A percentile compares a stretch with the other conserved stretches of the same genome.
Evolutionary conservation across 2,797 vertebrate genomes (phyloP).

Genomic region (Gymnoscopelus microlampas): DNA sequence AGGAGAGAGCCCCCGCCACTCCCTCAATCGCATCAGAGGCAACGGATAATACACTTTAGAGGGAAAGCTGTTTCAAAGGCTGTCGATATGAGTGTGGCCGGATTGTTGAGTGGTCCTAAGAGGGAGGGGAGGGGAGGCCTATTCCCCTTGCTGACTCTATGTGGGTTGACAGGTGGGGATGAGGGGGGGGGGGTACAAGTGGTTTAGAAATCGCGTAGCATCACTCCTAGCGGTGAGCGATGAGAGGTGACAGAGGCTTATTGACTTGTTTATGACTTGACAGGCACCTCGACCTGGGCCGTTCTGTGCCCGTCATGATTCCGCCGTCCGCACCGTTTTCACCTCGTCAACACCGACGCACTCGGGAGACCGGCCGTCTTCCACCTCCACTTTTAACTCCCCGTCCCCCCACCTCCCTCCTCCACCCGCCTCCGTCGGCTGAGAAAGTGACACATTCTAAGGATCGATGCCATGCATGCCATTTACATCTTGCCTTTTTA

Average conservation of each 20-base stretch:
- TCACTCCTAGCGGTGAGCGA: slow-evolving; percentile 51
- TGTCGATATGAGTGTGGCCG: slow-evolving; percentile 52
- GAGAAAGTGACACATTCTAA: slow-evolving; percentile 57
- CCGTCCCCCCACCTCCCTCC: slow-evolving; percentile 6
- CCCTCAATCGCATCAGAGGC: slow-evolving; percentile 47
- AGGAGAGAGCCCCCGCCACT: slow-evolving; percentile 9
- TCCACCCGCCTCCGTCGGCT: slow-evolving; percentile 23
- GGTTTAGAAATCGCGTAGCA: slow-evolving; percentile 52
- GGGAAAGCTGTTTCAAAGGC: slow-evolving; percentile 55
- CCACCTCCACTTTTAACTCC: neutral
- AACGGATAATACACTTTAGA: slow-evolving; percentile 55
- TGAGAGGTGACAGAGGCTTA: slow-evolving; percentile 59
- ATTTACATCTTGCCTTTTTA: slow-evolving; percentile 40
- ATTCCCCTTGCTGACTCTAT: slow-evolving; percentile 45
- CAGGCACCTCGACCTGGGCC: slow-evolving; percentile 30
- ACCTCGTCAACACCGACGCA: slow-evolving; percentile 58
- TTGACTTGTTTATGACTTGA: slow-evolving; percentile 58
- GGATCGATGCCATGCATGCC: slow-evolving; percentile 53
- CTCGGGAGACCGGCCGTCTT: slow-evolving; percentile 44
- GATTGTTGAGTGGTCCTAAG: slow-evolving; percentile 40
- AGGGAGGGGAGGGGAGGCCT: slow-evolving; percentile 38
- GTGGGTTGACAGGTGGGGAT: slow-evolving; percentile 63
- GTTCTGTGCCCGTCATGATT: slow-evolving; percentile 33
- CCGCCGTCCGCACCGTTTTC: slow-evolving; percentile 43
- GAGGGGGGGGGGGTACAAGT: slow-evolving; percentile 15